A percentile compares a stretch with the other conserved stretches of the same genome.
phyloP scores from a whole-genome alignment of 1,140 invertebrate species.

The Gonioctena quinquepunctata region DNA sequence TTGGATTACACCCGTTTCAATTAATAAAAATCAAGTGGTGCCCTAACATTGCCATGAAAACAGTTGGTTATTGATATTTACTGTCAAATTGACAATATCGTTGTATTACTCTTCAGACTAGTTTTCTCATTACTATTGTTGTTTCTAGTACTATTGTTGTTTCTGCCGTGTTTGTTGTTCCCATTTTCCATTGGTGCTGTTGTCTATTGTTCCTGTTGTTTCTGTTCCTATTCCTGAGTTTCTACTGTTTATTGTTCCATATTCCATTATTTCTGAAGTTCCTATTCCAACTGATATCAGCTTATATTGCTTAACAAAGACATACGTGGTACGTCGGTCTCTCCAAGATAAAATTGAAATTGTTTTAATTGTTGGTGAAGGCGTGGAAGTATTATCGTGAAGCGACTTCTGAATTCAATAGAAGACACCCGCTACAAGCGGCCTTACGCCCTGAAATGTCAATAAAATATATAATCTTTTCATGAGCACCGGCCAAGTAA shows the following conservation, averaged over 20 bases:
- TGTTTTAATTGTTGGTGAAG: neutral
- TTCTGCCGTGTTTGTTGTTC: neutral
- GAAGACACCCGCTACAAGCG: neutral
- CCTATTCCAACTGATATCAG: neutral
- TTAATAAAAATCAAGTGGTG: neutral
- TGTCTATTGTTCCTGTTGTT: neutral
- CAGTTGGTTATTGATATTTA: neutral
- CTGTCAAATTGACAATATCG: neutral
- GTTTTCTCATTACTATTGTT: neutral
- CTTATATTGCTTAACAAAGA: neutral
- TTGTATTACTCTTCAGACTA: neutral
- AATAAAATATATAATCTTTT: too few relatives aligned
- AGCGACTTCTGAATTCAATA: neutral
- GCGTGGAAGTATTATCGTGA: neutral
- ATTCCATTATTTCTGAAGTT: neutral
- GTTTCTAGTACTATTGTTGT: too few relatives aligned
- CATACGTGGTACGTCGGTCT: neutral
- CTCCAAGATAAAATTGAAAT: neutral
- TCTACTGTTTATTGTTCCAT: neutral
- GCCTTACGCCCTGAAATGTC: neutral
- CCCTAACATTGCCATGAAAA: neutral
- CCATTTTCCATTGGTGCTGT: too few relatives aligned
- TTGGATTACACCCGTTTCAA: too few relatives aligned
- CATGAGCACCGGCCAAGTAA: too few relatives aligned
- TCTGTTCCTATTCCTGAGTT: neutral